Percentiles rank a stretch among this genome's conserved stretches.
Conservation (phyloP, 2,888 invertebrate species). For the Machimus rusticus region DNA sequence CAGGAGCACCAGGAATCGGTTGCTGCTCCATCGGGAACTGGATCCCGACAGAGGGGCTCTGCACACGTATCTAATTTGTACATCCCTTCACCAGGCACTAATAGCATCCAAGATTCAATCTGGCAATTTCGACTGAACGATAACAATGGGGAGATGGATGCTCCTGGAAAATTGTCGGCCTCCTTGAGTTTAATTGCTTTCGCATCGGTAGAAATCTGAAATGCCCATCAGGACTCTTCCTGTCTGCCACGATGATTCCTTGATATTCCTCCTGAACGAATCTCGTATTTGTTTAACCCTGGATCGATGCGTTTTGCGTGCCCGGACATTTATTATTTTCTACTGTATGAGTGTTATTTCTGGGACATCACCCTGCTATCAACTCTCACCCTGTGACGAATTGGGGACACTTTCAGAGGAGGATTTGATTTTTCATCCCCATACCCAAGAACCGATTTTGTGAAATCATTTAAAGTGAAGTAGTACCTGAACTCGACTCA, state of each 20-base stretch:
- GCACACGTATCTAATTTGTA: constrained; percentile 36
- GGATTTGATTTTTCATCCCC: background rate
- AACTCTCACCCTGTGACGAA: background rate
- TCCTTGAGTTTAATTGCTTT: constrained; percentile 36
- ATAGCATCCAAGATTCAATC: constrained; percentile 38
- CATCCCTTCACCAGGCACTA: constrained; percentile 30
- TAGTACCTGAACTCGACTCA: background rate
- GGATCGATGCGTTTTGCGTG: background rate
- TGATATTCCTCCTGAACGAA: background rate
- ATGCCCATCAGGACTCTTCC: constrained; percentile 36
- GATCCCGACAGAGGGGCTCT: background rate
- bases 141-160: constrained; percentile 37
- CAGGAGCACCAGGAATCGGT: background rate
- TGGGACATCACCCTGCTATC: background rate
- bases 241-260: background rate
- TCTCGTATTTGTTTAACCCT: background rate
- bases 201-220: constrained; percentile 33
- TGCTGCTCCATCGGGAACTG: background rate
- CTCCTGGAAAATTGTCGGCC: constrained; percentile 31
- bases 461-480: background rate
- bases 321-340: background rate
- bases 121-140: constrained; percentile 38
- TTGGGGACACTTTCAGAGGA: background rate
- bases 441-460: background rate
- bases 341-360: background rate